Conservation (phyloP, 2,888 invertebrate species). For the Gibbula magus region DNA sequence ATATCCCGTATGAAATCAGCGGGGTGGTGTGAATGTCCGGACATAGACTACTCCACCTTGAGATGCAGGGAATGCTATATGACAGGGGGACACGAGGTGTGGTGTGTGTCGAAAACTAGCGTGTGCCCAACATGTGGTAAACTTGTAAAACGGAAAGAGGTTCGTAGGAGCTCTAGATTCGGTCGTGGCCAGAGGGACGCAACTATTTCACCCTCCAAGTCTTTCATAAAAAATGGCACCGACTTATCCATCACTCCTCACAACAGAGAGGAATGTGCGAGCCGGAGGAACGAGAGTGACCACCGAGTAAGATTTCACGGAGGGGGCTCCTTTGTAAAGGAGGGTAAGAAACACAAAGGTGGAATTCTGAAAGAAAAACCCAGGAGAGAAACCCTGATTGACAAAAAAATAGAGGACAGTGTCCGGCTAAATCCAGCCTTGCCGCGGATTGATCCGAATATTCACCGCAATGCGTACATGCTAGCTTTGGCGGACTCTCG, state of each 20-base stretch:
- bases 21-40: slow-evolving; percentile 34
- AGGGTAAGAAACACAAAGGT: background rate
- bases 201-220: background rate
- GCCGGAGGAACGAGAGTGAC: background rate
- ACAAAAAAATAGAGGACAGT: background rate
- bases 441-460: slow-evolving; percentile 42
- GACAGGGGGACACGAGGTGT: slow-evolving; percentile 29
- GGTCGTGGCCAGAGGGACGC: background rate
- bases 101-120: slow-evolving; percentile 31
- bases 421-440: slow-evolving; percentile 31
- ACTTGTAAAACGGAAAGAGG: slow-evolving; percentile 25
- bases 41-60: background rate
- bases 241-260: background rate
- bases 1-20: slow-evolving; percentile 25
- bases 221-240: background rate
- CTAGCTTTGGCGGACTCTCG: slow-evolving; percentile 42
- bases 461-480: slow-evolving; percentile 49
- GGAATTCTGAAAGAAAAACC: slow-evolving; percentile 8
- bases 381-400: background rate
- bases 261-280: background rate
- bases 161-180: background rate
- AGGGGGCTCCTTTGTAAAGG: slow-evolving; percentile 16
- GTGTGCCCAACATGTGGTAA: slow-evolving; percentile 28
- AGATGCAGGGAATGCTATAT: slow-evolving; percentile 29
- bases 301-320: slow-evolving; percentile 18